Base-by-base conservation (phyloP, 1,140 invertebrate species). In the Philotrypesis tridentata region DNA sequence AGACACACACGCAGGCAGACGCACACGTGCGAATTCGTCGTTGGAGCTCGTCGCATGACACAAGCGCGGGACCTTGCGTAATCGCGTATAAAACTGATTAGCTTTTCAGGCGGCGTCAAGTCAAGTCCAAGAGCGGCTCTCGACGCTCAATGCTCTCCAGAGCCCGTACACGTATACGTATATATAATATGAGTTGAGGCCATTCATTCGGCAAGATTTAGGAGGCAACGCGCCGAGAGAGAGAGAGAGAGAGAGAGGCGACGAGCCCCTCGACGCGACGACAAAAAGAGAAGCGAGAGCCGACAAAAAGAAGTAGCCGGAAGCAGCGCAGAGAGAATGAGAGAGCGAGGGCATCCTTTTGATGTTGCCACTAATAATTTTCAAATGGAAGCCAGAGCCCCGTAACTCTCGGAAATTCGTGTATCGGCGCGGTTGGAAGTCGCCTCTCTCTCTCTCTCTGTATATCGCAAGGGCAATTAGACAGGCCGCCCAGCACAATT, bases 391-490 rank as follows among this genome's bases (percentile, higher is more conserved):
- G 40, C 61, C n/a, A 63, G n/a, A 23, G 63, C 8, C 21, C 63
- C 27, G 31, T n/a, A 29, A 33, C 27, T 70, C 67, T 29, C 67
- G 29, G 31, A n/a, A n/a, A 31, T 37, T 8, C 4, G 7, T 14
- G 1, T 37, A 37, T 37, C 14, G 27, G 67, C 67, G 27, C 21
- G 8, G 67, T 2, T 65, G 17, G 23, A 29, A 14, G 2, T 37
- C 3, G 33, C 3, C 7, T n/a, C n/a, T n/a, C n/a, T n/a, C n/a
- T n/a, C n/a, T n/a, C n/a, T n/a, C n/a, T n/a, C 27, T 17, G 17
- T 55, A 55, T 55, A 55, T 37, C 23, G 65, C 8, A 33, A 70
- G 31, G 67, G 27, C 67, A 70, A 70, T 70, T 70, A 37, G 67
- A 21, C 23, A 17, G 61, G 61, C 61, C 8, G 23, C 17, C n/a